Conservation (phyloP, 35 echinoderm and acorn worm genomes). For the Strongylocentrotus purpuratus region DNA sequence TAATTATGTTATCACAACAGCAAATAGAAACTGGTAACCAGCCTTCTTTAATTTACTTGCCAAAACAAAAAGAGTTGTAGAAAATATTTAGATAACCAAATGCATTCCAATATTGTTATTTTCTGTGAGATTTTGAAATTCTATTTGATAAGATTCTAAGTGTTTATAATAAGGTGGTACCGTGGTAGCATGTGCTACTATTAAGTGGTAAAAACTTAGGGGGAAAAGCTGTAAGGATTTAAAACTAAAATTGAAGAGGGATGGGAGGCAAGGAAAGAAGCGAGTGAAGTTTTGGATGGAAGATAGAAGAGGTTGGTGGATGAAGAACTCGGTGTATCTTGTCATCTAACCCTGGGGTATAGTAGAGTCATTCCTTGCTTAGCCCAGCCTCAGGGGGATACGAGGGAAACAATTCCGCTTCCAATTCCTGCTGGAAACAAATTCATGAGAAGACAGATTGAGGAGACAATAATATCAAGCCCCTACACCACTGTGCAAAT, state of each 20-base stretch:
- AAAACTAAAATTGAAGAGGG: background rate
- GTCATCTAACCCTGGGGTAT: background rate
- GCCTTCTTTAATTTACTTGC: no score
- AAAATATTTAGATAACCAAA: no score
- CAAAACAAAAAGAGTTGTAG: no score
- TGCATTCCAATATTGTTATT: no score
- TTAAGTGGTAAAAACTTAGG: background rate
- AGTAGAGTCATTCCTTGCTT: background rate
- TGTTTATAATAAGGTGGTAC: no score
- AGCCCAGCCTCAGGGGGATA: background rate
- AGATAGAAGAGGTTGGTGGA: background rate
- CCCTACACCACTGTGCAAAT: slow-evolving; percentile 50
- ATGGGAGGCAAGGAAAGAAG: background rate
- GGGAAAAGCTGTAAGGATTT: background rate
- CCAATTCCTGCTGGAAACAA: background rate
- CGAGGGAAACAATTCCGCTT: background rate
- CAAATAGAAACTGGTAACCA: no score
- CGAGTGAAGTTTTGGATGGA: background rate
- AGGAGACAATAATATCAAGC: slow-evolving; percentile 15
- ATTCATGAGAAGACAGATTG: slow-evolving; percentile 31
- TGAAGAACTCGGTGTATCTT: background rate
- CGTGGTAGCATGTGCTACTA: background rate
- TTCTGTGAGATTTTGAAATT: no score
- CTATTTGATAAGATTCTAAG: no score
- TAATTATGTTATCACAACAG: no score